Percentiles rank a stretch among this genome's conserved stretches.
phyloP scores from a whole-genome alignment of 2,797 vertebrate species.

The Cyprinodon diabolis region DNA sequence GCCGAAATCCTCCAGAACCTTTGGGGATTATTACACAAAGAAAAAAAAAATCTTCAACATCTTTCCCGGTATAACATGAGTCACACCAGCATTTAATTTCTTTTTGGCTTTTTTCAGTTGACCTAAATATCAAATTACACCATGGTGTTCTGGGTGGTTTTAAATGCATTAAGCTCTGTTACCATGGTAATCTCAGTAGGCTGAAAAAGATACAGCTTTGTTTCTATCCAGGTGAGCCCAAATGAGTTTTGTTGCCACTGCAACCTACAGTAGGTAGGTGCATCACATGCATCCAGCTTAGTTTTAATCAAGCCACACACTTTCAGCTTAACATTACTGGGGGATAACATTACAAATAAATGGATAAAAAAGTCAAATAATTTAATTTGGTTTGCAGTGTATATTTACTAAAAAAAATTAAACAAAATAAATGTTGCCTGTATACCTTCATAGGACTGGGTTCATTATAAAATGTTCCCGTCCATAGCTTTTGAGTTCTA shows the following conservation, averaged over 20 bases:
- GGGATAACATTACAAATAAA: background rate
- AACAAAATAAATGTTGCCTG: background rate
- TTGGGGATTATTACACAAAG: too few species aligned
- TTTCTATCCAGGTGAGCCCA: background rate
- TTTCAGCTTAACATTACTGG: background rate
- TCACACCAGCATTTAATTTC: too few species aligned
- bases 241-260: background rate
- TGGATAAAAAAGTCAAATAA: background rate
- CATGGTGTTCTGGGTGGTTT: background rate
- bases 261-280: background rate
- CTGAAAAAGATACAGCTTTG: background rate
- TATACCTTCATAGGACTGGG: background rate
- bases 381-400: background rate
- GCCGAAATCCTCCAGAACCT: too few species aligned
- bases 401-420: background rate
- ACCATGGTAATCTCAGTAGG: background rate
- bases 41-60: too few species aligned
- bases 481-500: background rate
- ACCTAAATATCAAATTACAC: background rate
- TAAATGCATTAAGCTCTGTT: background rate
- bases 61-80: too few species aligned
- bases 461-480: background rate
- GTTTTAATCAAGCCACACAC: background rate
- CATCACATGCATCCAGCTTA: background rate
- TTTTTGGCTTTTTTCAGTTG: too few species aligned